Base-by-base conservation (phyloP, 2,888 invertebrate genomes). In the Epinotia bilunana region DNA sequence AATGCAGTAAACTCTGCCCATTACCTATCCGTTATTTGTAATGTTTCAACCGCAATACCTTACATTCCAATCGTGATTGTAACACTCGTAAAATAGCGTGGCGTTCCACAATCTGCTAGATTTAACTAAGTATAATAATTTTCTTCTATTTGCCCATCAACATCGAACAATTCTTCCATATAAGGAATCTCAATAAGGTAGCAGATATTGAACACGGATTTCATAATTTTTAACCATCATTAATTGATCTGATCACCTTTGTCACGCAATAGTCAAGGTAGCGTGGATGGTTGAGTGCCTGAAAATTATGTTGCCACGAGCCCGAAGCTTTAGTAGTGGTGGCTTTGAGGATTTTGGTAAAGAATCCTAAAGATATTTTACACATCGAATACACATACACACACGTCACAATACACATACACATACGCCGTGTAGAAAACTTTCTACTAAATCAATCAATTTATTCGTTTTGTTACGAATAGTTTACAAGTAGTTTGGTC, bases 181-280 rank as follows among this genome's bases (percentile, higher is more conserved):
- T 20, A 57, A 57, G 57, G 57, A 1, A 7, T 18, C 11, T 57
- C 11, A 57, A 53, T 20, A 20, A 55, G 55, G 20, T 20, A 57
- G 20, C 53, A 6, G n/a, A 53, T n/a, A 53, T n/a, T 53, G 0
- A 53, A n/a, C n/a, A 53, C 7, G n/a, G 53, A 33, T 61, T 61
- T 61, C 61, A 61, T 33, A 28, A 61, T 61, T n/a, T 61, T 61
- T 33, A 33, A 16, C 61, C n/a, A 7, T n/a, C 9, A 61, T 16
- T 61, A 23, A 60, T 61, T 23, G 33, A 61, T 61, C 33, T 61
- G 13, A n/a, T 61, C 33, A 33, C 61, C 61, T 61, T 61, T 61
- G 61, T 61, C 61, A 61, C 33, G 61, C 33, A 61, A 5, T 53
- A 53, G 49, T 13, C 49, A 49, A 53, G 53, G 53, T n/a, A 53